Evolutionary conservation across 1,140 invertebrate genomes (phyloP).

Genomic region (Diuraphis noxia): DNA sequence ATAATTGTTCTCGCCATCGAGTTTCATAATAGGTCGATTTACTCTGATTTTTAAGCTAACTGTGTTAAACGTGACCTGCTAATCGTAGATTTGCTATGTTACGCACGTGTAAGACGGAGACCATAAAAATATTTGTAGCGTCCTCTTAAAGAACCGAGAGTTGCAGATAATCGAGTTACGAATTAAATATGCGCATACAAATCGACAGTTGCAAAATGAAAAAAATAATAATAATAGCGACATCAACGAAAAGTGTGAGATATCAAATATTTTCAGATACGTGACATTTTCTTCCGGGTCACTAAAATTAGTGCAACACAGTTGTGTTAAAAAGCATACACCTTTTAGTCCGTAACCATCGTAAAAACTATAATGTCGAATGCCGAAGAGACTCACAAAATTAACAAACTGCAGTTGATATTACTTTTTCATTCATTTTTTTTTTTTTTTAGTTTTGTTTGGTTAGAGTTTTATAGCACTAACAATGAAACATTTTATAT

Average conservation of each 20-base stretch:
- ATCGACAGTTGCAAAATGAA: no score
- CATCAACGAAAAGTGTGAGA: not conserved
- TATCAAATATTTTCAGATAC: not conserved
- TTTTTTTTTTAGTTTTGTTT: not conserved
- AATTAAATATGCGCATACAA: no score
- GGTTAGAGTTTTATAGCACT: not conserved
- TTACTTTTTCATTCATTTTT: not conserved
- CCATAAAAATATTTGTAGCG: no score
- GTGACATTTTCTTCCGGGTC: not conserved
- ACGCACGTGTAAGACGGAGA: no score
- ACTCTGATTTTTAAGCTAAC: no score
- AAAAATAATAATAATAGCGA: not conserved
- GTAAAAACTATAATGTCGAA: not conserved
- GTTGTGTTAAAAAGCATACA: not conserved
- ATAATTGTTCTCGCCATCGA: no score
- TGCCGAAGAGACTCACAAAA: not conserved
- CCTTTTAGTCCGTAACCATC: not conserved
- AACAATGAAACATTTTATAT: not conserved
- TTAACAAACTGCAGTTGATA: not conserved
- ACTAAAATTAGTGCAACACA: not conserved
- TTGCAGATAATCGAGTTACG: no score
- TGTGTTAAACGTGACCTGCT: no score
- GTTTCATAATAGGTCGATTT: no score
- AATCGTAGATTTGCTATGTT: no score
- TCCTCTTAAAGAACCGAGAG: no score